Base-by-base conservation (phyloP, 2,888 invertebrate genomes). In the Dryocosmus kuriphilus region DNA sequence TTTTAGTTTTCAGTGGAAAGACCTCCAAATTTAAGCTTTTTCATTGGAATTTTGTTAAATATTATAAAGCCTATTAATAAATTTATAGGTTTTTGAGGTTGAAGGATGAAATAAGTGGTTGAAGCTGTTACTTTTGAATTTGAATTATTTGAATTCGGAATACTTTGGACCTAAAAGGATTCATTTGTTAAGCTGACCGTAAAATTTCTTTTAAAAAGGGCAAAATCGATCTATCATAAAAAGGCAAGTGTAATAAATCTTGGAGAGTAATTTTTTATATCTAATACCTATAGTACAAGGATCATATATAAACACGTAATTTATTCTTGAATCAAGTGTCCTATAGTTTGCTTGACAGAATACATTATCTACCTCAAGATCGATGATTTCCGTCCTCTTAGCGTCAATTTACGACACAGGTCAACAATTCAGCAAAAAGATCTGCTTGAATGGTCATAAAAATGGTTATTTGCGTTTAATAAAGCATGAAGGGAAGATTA, bases 361-460 rank as follows among this genome's bases (percentile, higher is more conserved):
- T 30, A 71, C 51, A 71, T 71, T 71, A 71, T 71, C 71, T 16
- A 38, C 35, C 65, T 41, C 30, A 71, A 71, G 71, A 71, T 71
- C 51, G 46, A 71, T 30, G 30, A 51, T 71, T 71, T 71, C 51
- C 51, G 71, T 71, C 51, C 46, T 51, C 16, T 41, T 24, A 46
- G 27, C 19, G 19, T 19, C 11, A 46, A 46, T 71, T 46, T 51
- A 71, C 41, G 24, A 67, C 41, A 1, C 8, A 27, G 24, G 9
- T 19, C 46, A n/a, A 30, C 46, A 5, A 51, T 46, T 30, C 71
- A 38, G 41, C 16, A 65, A 65, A 67, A 46, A 41, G 27, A 11
- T 4, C 11, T 27, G 7, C 57, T 22, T 27, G 24, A 57, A 22
- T 24, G 24, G 35, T 24, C 7, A 22, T 24, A 65, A 65, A 65